Percentiles rank a stretch among this genome's conserved stretches.
These are phyloP conservation scores for Micrasema longulum DNA, from an alignment of 1,140 invertebrate genomes.

Conservation along the genomic window DNA sequence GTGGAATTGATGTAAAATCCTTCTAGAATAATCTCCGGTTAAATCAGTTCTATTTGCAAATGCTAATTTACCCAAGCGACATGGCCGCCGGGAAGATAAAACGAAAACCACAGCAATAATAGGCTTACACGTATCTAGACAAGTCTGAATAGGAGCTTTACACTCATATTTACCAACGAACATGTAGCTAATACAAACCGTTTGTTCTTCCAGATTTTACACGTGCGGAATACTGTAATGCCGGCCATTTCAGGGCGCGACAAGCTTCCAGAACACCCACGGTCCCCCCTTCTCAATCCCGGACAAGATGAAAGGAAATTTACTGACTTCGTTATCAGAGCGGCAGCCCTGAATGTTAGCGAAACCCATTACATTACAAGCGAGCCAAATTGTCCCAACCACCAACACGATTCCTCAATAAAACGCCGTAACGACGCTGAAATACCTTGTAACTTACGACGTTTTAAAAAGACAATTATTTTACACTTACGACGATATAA, in stretches of 20 bases:
- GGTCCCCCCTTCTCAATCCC: background rate
- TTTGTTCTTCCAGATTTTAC: conserved; percentile 31
- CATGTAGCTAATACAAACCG: conserved; percentile 29
- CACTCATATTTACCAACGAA: conserved; percentile 19
- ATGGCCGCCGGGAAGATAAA: conserved; percentile 7
- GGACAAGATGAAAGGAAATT: conserved; percentile 8
- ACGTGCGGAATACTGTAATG: conserved; percentile 24
- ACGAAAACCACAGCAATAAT: background rate
- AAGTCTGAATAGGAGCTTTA: conserved; percentile 16
- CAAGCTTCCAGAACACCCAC: background rate
- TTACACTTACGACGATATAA: too few species aligned
- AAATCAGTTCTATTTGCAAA: conserved; percentile 8
- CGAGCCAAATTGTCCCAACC: too few species aligned
- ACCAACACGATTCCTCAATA: too few species aligned
- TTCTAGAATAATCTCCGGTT: background rate
- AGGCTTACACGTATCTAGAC: conserved; percentile 3
- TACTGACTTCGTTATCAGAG: conserved; percentile 30
- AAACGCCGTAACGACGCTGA: too few species aligned
- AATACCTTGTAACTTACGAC: too few species aligned
- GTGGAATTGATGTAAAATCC: too few species aligned
- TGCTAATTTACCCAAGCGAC: background rate
- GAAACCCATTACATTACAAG: conserved; percentile 1
- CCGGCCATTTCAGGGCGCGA: too few species aligned
- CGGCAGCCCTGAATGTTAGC: conserved; percentile 3
- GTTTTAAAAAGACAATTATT: too few species aligned